A percentile compares a stretch with the other conserved stretches of the same genome.
These are phyloP conservation scores for Sanderia malayensis DNA, from an alignment of 30 jellyfish, hydroid and myxozoan genomes.

Conservation along the genomic window DNA sequence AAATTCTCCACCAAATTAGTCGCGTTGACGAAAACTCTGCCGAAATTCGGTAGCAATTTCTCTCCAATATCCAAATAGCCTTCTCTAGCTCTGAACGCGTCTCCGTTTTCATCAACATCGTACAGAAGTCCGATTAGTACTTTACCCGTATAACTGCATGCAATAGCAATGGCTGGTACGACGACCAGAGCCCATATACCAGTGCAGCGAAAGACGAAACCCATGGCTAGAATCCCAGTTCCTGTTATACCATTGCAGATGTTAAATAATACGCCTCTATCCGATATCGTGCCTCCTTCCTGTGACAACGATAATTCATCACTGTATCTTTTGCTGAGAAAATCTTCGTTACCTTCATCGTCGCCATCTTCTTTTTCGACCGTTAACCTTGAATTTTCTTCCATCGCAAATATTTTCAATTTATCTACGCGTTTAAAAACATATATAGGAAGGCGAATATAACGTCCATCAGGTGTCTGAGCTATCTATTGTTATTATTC, in stretches of 20 bases:
- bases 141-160: slow-evolving; percentile 55
- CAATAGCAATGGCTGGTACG: slow-evolving; percentile 38
- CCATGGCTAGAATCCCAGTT: slow-evolving; percentile 70
- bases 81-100: slow-evolving; percentile 20
- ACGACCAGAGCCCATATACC: slow-evolving; percentile 59
- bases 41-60: slow-evolving; percentile 38
- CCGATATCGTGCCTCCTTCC: too few relatives aligned
- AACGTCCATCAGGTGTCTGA: too few relatives aligned
- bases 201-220: slow-evolving; percentile 57
- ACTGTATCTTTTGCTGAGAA: too few relatives aligned
- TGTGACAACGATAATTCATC: too few relatives aligned
- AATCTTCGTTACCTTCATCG: too few relatives aligned
- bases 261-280: slow-evolving; percentile 38
- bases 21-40: slow-evolving; percentile 29
- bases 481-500: too few relatives aligned
- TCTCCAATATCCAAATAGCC: slow-evolving; percentile 65
- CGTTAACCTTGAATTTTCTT: too few relatives aligned
- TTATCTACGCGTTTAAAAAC: too few relatives aligned
- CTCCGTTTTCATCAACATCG: slow-evolving; percentile 30
- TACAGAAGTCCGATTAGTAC: slow-evolving; percentile 36
- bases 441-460: too few relatives aligned
- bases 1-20: slow-evolving; percentile 50
- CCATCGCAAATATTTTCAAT: too few relatives aligned
- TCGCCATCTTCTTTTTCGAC: too few relatives aligned
- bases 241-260: slow-evolving; percentile 71